Conservation (phyloP, 2,113 vertebrate genomes). For the Lamprotornis superbus region DNA sequence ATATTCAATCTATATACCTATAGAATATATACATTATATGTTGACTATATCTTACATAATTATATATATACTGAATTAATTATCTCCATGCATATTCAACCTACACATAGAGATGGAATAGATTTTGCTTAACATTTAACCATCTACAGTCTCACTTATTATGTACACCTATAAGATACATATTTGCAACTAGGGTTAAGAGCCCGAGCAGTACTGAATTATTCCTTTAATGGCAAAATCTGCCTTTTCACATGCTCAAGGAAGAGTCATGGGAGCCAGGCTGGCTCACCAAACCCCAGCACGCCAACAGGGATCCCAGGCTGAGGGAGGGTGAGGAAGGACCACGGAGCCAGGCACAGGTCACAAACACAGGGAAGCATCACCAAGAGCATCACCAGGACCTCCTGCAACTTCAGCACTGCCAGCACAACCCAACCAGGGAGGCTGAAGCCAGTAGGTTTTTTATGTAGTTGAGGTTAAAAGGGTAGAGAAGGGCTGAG, state of each 20-base stretch:
- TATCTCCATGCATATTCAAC: neutral
- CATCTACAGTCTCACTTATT: neutral
- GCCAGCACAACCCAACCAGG: neutral
- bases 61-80: neutral
- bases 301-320: too few relatives aligned
- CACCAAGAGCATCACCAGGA: neutral
- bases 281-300: neutral
- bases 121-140: neutral
- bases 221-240: neutral
- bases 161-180: fast-evolving
- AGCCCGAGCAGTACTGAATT: fast-evolving
- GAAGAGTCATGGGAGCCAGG: neutral
- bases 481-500: slow-evolving; percentile 52
- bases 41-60: neutral
- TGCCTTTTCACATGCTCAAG: neutral
- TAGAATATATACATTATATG: too few relatives aligned
- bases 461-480: neutral
- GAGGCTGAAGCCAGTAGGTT: neutral
- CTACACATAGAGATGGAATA: fast-evolving
- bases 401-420: neutral
- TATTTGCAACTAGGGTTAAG: neutral
- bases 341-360: neutral
- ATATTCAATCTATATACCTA: neutral
- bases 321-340: neutral
- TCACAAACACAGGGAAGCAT: neutral